Conservation (phyloP, 1,140 invertebrate species). For the Atta cephalotes region DNA sequence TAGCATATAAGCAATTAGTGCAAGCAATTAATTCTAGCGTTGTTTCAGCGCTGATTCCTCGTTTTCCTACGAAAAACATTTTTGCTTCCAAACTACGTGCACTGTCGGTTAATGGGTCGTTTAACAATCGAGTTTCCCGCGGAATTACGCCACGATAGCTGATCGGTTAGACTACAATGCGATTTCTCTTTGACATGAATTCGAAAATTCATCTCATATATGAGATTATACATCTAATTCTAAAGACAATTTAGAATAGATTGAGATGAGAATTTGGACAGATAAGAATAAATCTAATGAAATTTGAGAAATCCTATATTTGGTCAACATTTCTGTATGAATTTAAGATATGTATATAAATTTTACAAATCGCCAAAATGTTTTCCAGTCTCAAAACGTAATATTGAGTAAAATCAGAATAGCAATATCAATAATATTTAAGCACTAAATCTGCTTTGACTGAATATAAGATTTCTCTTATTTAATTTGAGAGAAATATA, state of each 20-base stretch:
- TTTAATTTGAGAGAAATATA: background rate
- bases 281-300: too few species aligned
- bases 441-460: too few species aligned
- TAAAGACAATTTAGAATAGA: constrained; percentile 25
- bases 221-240: background rate
- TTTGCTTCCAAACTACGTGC: constrained; percentile 10
- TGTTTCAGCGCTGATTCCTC: background rate
- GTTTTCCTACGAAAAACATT: constrained; percentile 7
- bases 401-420: too few species aligned
- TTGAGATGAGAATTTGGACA: too few species aligned
- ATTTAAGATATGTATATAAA: too few species aligned
- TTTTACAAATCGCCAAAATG: too few species aligned
- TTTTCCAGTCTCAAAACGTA: too few species aligned
- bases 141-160: constrained; percentile 30
- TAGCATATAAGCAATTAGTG: background rate
- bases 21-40: background rate
- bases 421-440: too few species aligned
- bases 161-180: constrained; percentile 33
- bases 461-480: too few species aligned
- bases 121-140: constrained; percentile 28
- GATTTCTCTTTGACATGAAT: constrained; percentile 33
- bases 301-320: too few species aligned
- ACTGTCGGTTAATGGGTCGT: background rate
- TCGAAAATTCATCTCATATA: constrained; percentile 16
- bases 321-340: too few species aligned